These are phyloP conservation scores for Phengaris arion DNA, from an alignment of 2,888 invertebrate species.

Conservation along the genomic window DNA sequence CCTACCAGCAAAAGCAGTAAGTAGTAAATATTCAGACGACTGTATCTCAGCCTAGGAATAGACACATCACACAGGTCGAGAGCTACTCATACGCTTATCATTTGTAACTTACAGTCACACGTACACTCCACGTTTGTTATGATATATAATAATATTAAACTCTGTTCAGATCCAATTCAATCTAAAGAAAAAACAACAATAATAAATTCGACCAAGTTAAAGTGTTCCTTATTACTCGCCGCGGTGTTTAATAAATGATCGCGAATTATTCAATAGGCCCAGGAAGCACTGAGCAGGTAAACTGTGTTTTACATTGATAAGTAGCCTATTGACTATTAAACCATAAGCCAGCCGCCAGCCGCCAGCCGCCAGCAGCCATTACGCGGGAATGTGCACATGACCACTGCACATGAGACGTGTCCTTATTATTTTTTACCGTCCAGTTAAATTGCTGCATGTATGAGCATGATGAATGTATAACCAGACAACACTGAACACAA, in stretches of 20 bases:
- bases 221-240: too few species aligned
- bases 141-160: too few species aligned
- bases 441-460: not conserved
- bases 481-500: not conserved
- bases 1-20: too few species aligned
- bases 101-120: too few species aligned
- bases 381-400: not conserved
- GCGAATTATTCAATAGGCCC: not conserved
- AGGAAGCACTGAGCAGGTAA: not conserved
- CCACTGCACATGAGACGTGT: not conserved
- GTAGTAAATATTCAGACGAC: too few species aligned
- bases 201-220: too few species aligned
- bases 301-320: not conserved
- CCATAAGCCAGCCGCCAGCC: not conserved
- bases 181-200: too few species aligned
- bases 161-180: too few species aligned
- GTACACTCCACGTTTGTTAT: too few species aligned
- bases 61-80: too few species aligned
- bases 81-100: too few species aligned
- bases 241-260: not conserved
- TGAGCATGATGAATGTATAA: not conserved
- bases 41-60: too few species aligned
- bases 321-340: not conserved
- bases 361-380: not conserved
- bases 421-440: constrained; percentile 1